phyloP scores from a whole-genome alignment of 2,113 vertebrate species.

The Picathartes gymnocephalus region DNA sequence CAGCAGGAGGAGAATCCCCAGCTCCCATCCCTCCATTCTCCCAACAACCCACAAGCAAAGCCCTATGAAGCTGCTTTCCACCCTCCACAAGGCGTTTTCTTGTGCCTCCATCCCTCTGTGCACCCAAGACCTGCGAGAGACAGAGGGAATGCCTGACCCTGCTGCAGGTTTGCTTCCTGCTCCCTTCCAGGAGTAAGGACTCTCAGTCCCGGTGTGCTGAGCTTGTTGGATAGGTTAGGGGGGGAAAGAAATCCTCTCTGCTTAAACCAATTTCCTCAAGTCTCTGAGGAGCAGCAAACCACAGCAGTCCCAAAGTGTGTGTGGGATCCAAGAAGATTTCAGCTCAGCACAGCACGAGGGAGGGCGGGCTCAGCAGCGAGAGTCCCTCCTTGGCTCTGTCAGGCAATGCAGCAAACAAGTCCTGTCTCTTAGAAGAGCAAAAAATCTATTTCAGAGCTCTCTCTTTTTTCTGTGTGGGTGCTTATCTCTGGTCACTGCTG shows the following conservation, averaged over 20 bases:
- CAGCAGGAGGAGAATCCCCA: neutral
- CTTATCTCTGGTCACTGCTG: conserved; percentile 64
- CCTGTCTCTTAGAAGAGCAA: conserved; percentile 34
- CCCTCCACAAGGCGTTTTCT: neutral
- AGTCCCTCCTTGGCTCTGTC: neutral
- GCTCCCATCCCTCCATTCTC: neutral
- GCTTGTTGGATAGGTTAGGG: neutral
- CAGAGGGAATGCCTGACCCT: neutral
- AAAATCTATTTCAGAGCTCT: conserved; percentile 29
- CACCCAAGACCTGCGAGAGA: neutral
- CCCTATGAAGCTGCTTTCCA: neutral
- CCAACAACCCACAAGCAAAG: neutral
- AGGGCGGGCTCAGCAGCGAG: neutral
- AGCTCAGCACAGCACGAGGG: neutral
- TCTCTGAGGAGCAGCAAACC: neutral
- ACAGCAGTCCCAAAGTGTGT: neutral
- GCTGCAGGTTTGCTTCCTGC: neutral
- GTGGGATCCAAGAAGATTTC: neutral
- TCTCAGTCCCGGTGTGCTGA: neutral
- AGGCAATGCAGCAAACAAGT: conserved; percentile 19
- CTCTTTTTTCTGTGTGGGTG: conserved; percentile 52
- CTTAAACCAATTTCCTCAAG: neutral
- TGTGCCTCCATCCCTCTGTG: fast-evolving
- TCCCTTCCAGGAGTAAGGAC: neutral
- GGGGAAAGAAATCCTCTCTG: neutral